Evolutionary conservation across 2,888 invertebrate genomes (phyloP), one percentile per base, ranked within the genome.

Genomic region (Flexamia atlantica): DNA sequence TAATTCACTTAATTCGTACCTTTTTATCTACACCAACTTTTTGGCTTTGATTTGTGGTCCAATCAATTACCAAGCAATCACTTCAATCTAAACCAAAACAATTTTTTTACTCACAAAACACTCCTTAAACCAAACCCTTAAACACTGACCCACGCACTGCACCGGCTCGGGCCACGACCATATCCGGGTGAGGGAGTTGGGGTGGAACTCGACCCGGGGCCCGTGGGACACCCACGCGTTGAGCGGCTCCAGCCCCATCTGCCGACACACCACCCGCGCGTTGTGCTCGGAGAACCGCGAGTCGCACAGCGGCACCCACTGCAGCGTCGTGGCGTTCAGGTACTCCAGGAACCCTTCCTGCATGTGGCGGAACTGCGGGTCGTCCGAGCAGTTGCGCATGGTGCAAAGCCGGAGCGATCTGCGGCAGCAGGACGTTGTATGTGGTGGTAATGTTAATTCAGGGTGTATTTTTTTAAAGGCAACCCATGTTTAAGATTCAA

Each of bases 251-350:
- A 95, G 95, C 10, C 98, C 98, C 68, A 99, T 91, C 89, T 99
- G 97, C 28, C 97, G 93, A 89, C 99, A 99, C 0, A 98, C 97
- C 0, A 99, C 99, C 92, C 98, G 96, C 4, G 98, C 99, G 89
- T 99, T 99, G 88, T 98, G 93, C 89, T 99, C 98, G 0, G 98
- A 98, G 90, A 99, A 99, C 84, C 98, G 93, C 68, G 93, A 93
- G 90, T 99, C 99, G 90, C 99, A 99, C 91, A 99, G 95, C 0
- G 99, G 97, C 46, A 98, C 96, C 97, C 98, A 99, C 89, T 99
- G 98, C 23, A 97, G 92, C 0, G 98, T 98, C 0, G 99, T 99
- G 87, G 93, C 93, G 89, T 99, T 99, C 89, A 96, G 99, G 89
- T 98, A 96, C 91, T 99, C 98, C 85, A 99, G 90, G 88, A 98